These are phyloP conservation scores for Drosophila koepferae DNA, from an alignment of 2,888 invertebrate species.

Conservation along the genomic window DNA sequence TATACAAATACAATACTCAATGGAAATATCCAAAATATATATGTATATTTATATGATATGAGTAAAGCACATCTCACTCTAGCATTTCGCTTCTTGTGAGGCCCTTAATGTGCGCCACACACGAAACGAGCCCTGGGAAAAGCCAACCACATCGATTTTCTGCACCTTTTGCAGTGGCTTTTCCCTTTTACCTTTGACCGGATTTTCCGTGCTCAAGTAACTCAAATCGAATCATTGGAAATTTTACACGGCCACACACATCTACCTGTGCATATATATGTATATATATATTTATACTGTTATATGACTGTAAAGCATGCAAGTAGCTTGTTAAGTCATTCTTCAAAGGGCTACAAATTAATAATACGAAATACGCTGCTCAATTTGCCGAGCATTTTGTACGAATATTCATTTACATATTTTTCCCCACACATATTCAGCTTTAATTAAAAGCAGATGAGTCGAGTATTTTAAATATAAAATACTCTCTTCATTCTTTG, in stretches of 20 bases:
- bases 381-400: constrained; percentile 26
- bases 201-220: constrained; percentile 44
- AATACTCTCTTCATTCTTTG: constrained; percentile 1
- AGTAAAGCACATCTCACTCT: constrained; percentile 6
- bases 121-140: constrained; percentile 45
- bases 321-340: constrained; percentile 44
- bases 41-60: not conserved
- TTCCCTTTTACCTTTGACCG: constrained; percentile 37
- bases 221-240: constrained; percentile 70
- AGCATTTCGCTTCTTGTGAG: constrained; percentile 11
- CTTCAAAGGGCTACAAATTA: constrained; percentile 35
- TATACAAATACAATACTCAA: constrained; percentile 25
- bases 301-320: constrained; percentile 25
- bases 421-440: constrained; percentile 14
- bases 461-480: constrained; percentile 29
- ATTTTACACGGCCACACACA: constrained; percentile 32
- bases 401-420: constrained; percentile 6
- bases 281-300: not conserved
- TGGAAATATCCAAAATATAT: constrained; percentile 30
- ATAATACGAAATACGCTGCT: constrained; percentile 28
- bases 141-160: constrained; percentile 63
- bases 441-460: constrained; percentile 59
- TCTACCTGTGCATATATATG: not conserved
- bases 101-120: constrained; percentile 45
- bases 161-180: constrained; percentile 46